Evolutionary conservation across 1,140 invertebrate genomes (phyloP).

Genomic region (Mycetomoellerius zeteki): DNA sequence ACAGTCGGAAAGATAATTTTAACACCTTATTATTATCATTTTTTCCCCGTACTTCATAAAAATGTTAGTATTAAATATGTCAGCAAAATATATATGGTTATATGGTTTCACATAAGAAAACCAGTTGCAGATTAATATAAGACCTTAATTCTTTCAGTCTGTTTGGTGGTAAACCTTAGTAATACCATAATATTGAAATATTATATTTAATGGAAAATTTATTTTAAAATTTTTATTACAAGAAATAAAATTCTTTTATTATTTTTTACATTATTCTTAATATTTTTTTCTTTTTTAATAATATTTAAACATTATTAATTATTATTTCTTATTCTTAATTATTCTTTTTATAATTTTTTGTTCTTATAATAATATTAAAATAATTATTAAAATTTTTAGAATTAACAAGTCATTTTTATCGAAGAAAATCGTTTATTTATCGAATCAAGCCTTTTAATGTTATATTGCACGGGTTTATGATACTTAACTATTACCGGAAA

Average conservation of each 20-base stretch:
- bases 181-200: not conserved
- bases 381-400: not conserved
- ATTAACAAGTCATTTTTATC: not conserved
- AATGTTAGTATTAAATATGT: constrained; percentile 3
- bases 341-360: not conserved
- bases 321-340: not conserved
- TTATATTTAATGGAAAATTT: not conserved
- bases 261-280: not conserved
- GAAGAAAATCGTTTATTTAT: not conserved
- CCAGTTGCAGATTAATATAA: not conserved
- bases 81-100: not conserved
- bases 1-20: not conserved
- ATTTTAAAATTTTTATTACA: not conserved
- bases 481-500: not conserved
- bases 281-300: not conserved
- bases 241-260: not conserved
- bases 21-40: not conserved
- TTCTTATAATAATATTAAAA: not conserved
- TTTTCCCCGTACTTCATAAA: not conserved
- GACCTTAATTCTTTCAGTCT: constrained; percentile 1
- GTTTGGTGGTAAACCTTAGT: not conserved
- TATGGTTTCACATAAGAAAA: not conserved
- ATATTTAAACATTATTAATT: not conserved
- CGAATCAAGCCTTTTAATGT: not conserved
- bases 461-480: not conserved